A percentile compares a stretch with the other conserved stretches of the same genome.
Evolutionary conservation across 2,113 vertebrate species (phyloP).

Genomic region (Symphodus melops): DNA sequence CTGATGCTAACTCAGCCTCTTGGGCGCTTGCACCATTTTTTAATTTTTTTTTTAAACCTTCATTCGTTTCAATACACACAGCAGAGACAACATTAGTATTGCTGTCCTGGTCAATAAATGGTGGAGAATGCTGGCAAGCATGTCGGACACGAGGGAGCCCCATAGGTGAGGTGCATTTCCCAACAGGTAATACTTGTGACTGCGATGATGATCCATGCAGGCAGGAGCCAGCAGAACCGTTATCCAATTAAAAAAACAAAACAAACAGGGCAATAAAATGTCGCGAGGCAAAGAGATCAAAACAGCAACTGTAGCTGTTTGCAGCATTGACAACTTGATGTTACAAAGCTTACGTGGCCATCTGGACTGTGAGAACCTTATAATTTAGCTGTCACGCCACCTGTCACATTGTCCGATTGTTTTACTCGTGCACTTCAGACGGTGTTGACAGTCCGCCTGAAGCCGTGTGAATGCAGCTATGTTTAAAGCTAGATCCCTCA

Average conservation of each 20-base stretch:
- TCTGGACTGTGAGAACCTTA: too few species aligned
- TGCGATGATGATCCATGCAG: neutral
- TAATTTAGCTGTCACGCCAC: too few species aligned
- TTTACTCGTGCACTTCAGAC: too few species aligned
- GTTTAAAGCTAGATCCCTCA: too few species aligned
- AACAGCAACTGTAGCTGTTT: too few species aligned
- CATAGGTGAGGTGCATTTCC: neutral
- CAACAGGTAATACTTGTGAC: neutral
- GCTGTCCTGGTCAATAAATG: constrained; percentile 17
- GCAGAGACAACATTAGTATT: constrained; percentile 3
- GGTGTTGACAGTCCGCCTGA: too few species aligned
- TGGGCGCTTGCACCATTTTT: constrained; percentile 21
- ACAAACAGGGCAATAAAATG: too few species aligned
- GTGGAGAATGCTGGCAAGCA: neutral
- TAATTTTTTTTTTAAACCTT: constrained; percentile 28
- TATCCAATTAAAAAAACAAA: neutral
- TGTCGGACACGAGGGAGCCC: neutral
- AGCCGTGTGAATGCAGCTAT: too few species aligned
- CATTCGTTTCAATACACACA: constrained; percentile 10
- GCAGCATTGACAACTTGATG: too few species aligned
- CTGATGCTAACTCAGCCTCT: constrained; percentile 31
- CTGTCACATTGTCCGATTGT: too few species aligned
- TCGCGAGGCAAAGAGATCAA: too few species aligned
- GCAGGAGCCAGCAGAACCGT: neutral
- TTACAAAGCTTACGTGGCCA: too few species aligned